Evolutionary conservation across 2,888 invertebrate genomes (phyloP).

Genomic region (Escarpia spicata): DNA sequence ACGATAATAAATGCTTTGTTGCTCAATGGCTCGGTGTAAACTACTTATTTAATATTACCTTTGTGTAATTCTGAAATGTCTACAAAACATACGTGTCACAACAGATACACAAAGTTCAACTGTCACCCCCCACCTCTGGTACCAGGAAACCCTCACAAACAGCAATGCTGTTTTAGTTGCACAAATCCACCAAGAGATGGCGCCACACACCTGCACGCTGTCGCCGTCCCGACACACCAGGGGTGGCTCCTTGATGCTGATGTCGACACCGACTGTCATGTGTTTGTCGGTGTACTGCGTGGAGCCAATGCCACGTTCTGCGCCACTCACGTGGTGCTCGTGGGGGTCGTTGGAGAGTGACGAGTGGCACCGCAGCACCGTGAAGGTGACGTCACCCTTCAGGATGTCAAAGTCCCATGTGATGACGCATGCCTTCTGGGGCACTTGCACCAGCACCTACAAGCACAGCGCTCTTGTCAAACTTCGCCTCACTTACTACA

Average conservation of each 20-base stretch:
- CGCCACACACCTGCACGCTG: conserved; percentile 82
- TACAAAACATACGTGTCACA: neutral
- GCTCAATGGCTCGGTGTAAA: no score
- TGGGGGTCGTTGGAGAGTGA: conserved; percentile 53
- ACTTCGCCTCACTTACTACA: neutral
- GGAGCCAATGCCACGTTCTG: conserved; percentile 56
- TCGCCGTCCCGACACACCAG: conserved; percentile 89
- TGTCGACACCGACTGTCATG: conserved; percentile 76
- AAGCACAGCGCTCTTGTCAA: neutral
- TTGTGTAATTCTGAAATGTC: neutral
- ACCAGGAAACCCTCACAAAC: neutral
- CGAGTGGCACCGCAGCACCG: conserved; percentile 71
- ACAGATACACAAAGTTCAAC: neutral
- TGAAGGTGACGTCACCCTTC: conserved; percentile 87
- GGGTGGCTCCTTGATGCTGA: conserved; percentile 82
- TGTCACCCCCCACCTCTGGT: neutral
- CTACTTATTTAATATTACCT: no score
- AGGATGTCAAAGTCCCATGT: conserved; percentile 98
- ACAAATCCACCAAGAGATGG: neutral
- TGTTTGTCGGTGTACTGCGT: conserved; percentile 72
- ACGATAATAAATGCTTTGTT: no score
- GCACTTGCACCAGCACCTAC: conserved; percentile 76
- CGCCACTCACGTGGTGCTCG: conserved; percentile 60
- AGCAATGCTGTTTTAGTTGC: neutral
- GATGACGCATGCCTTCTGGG: conserved; percentile 87